Conservation (phyloP, 2,113 vertebrate genomes). For the Scomber japonicus region DNA sequence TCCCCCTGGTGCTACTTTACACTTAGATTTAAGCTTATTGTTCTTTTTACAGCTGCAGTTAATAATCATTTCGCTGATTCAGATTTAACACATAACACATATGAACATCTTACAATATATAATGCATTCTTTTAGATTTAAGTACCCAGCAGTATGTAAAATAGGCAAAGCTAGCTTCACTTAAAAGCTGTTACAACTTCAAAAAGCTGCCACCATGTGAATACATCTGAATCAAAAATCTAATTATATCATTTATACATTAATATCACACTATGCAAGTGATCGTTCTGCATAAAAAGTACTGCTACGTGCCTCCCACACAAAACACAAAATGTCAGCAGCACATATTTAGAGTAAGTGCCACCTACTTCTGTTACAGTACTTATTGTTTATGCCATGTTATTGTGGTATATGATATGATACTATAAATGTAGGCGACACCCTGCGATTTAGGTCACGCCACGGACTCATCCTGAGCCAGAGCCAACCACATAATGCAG, state of each 20-base stretch:
- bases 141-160: background rate
- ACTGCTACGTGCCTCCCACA: background rate
- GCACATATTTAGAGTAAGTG: background rate
- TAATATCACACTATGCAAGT: background rate
- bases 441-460: background rate
- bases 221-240: no score
- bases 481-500: background rate
- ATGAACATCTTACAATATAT: background rate
- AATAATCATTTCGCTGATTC: no score
- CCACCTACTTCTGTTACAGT: background rate
- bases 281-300: background rate
- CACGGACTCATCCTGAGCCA: background rate
- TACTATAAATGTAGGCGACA: background rate
- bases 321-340: conserved; percentile 9
- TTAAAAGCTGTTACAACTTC: background rate
- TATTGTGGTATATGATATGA: background rate
- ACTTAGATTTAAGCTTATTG: no score
- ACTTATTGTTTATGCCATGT: background rate
- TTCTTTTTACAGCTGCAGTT: no score
- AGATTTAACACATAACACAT: no score
- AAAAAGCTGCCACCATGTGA: background rate
- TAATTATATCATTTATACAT: background rate
- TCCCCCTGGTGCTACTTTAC: no score
- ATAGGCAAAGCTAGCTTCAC: background rate
- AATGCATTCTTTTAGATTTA: no score